These are phyloP conservation scores for Himalopsyche japonica DNA, from an alignment of 2,888 invertebrate genomes.

Conservation along the genomic window DNA sequence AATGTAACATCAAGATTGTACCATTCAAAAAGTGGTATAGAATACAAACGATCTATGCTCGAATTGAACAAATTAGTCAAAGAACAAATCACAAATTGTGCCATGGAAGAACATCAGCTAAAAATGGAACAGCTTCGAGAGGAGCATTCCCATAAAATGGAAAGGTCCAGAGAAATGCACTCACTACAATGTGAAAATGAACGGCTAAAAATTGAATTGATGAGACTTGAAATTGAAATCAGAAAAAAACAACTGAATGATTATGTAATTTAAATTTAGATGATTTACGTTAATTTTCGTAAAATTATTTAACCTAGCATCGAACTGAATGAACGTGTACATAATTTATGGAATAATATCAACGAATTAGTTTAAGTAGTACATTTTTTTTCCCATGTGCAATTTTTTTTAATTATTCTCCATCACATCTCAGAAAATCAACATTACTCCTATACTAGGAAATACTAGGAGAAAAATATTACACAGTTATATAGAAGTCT, in stretches of 20 bases:
- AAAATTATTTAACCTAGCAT: too few relatives aligned
- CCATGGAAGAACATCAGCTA: constrained; percentile 32
- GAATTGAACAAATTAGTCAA: constrained; percentile 36
- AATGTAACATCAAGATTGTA: constrained; percentile 25
- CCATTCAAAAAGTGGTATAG: constrained; percentile 14
- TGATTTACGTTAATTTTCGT: not conserved
- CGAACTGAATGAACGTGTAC: too few relatives aligned
- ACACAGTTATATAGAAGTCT: too few relatives aligned
- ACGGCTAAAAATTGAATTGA: constrained; percentile 27
- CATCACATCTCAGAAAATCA: too few relatives aligned
- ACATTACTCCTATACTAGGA: too few relatives aligned
- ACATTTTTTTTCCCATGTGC: too few relatives aligned
- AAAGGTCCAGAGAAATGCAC: constrained; percentile 29
- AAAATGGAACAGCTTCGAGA: constrained; percentile 35
- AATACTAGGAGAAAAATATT: too few relatives aligned
- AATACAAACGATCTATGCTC: constrained; percentile 35
- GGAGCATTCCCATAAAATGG: constrained; percentile 25
- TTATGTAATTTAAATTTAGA: constrained; percentile 27
- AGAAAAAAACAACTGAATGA: constrained; percentile 37
- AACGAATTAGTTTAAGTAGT: too few relatives aligned
- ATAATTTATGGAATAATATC: too few relatives aligned
- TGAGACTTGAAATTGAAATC: constrained; percentile 36
- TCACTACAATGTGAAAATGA: constrained; percentile 32
- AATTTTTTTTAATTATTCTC: too few relatives aligned
- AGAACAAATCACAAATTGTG: constrained; percentile 36